phyloP scores from a whole-genome alignment of 2,113 vertebrate species.

The Bufo gargarizans region DNA sequence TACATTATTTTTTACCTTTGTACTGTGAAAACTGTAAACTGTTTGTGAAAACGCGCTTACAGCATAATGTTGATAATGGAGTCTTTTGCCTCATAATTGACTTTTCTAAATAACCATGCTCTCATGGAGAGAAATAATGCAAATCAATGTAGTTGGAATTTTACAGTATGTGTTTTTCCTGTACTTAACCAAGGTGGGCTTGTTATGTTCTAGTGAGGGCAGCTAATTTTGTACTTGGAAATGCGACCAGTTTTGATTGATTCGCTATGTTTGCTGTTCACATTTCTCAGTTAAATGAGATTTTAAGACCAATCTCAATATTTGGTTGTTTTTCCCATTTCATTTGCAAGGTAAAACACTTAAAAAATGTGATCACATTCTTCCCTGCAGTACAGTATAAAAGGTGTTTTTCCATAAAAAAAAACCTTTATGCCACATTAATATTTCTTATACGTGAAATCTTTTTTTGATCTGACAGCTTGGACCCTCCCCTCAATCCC shows the following conservation, averaged over 20 bases:
- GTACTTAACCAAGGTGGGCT: not conserved
- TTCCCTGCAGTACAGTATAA: too few relatives aligned
- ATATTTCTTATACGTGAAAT: too few relatives aligned
- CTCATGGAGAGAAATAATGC: not conserved
- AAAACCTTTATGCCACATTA: too few relatives aligned
- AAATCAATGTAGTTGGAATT: not conserved
- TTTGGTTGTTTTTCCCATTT: too few relatives aligned
- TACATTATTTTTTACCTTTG: not conserved
- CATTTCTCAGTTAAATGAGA: too few relatives aligned
- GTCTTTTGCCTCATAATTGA: not conserved
- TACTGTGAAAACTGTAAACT: too few relatives aligned
- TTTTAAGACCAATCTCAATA: too few relatives aligned
- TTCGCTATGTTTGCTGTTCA: not conserved
- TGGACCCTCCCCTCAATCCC: too few relatives aligned
- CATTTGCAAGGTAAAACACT: too few relatives aligned
- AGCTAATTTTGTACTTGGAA: not conserved
- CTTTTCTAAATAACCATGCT: not conserved
- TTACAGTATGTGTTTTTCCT: not conserved
- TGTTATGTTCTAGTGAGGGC: not conserved
- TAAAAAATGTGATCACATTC: too few relatives aligned
- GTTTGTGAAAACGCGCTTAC: not conserved
- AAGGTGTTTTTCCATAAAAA: too few relatives aligned
- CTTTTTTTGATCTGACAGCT: too few relatives aligned
- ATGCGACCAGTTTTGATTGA: not conserved
- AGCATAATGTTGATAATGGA: not conserved